Conservation (phyloP, 1,140 invertebrate genomes). For the Nasonia longicornis region DNA sequence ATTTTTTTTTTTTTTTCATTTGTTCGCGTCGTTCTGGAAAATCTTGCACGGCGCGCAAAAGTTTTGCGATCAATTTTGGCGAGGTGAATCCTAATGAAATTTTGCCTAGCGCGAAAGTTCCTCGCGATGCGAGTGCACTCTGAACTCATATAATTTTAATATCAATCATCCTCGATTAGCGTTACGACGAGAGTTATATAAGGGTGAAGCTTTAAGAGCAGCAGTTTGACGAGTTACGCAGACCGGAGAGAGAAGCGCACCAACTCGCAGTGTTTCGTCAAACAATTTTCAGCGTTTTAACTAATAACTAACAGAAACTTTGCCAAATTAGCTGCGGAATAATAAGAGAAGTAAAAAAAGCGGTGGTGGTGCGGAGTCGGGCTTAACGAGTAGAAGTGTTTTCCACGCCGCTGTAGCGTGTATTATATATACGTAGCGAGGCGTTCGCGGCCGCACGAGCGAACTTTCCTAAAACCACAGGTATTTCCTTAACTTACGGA, state of each 20-base stretch:
- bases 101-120: background rate
- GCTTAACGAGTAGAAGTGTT: conserved; percentile 19
- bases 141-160: background rate
- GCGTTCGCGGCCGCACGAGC: background rate
- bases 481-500: conserved; percentile 37
- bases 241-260: background rate
- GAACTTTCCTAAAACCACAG: conserved; percentile 32
- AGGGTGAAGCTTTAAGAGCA: background rate
- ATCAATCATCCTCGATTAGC: conserved; percentile 5
- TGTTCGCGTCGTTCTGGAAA: background rate
- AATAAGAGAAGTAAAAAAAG: conserved; percentile 10
- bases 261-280: background rate
- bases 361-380: background rate
- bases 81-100: background rate
- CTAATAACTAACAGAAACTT: conserved; percentile 29
- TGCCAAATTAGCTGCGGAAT: conserved; percentile 32
- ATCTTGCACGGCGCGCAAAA: background rate
- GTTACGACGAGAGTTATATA: background rate
- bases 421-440: background rate
- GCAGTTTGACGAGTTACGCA: background rate
- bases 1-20: too few relatives aligned
- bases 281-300: conserved; percentile 28
- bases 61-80: background rate
- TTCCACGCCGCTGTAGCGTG: background rate
- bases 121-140: background rate